phyloP scores from a whole-genome alignment of 2,113 vertebrate species.

The Semnornis frantzii region DNA sequence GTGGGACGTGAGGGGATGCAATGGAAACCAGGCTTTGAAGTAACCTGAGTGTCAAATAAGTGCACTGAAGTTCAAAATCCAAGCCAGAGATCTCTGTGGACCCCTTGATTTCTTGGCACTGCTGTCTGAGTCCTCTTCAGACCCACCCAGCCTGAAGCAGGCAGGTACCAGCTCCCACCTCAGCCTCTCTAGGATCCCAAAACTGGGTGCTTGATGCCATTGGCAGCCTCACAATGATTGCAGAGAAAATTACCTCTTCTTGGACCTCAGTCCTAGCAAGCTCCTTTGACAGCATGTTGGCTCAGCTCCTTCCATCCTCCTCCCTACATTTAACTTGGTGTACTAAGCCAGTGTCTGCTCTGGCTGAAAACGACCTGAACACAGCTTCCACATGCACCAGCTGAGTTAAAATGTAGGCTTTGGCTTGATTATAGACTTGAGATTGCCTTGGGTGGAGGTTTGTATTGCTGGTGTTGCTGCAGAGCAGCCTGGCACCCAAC shows the following conservation, averaged over 20 bases:
- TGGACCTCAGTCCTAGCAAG: neutral
- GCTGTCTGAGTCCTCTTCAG: neutral
- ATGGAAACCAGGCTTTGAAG: neutral
- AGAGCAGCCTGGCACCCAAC: neutral
- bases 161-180: neutral
- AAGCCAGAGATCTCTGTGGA: neutral
- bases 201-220: neutral
- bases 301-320: neutral
- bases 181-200: neutral
- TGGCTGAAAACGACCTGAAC: neutral
- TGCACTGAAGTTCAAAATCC: neutral
- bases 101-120: neutral
- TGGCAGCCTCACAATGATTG: neutral
- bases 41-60: neutral
- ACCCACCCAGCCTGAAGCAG: neutral
- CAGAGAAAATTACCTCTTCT: neutral
- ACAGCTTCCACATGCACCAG: neutral
- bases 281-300: neutral
- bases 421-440: neutral
- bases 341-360: neutral
- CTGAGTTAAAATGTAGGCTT: neutral
- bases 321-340: neutral
- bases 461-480: neutral
- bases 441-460: neutral
- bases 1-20: neutral